Evolutionary conservation across 2,888 invertebrate genomes (phyloP).

Genomic region (Brachyptera putata): DNA sequence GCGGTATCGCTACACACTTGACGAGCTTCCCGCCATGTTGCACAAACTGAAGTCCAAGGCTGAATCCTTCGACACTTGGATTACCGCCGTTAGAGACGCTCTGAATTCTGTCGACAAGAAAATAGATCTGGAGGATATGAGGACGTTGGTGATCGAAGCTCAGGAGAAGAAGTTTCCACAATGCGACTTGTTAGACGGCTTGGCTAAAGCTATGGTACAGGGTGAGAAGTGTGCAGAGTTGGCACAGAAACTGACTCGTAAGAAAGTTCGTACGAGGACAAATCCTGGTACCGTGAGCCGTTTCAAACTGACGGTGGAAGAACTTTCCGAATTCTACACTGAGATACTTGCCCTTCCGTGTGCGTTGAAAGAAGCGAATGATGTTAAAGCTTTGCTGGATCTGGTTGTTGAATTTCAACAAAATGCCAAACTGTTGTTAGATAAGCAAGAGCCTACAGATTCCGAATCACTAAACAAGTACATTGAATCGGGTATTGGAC

Average conservation of each 20-base stretch:
- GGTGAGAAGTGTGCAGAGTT: constrained; percentile 90
- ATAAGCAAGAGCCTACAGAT: constrained; percentile 39
- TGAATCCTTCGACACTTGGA: constrained; percentile 90
- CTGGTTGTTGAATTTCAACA: constrained; percentile 71
- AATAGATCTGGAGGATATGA: constrained; percentile 55
- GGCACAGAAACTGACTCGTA: constrained; percentile 81
- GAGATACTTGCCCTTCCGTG: constrained; percentile 86
- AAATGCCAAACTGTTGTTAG: constrained; percentile 59
- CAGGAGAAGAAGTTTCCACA: constrained; percentile 72
- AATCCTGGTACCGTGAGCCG: constrained; percentile 41
- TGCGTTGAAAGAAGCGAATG: constrained; percentile 74
- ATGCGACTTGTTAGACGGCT: constrained; percentile 52
- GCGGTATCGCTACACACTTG: constrained; percentile 83
- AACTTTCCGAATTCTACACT: constrained; percentile 80
- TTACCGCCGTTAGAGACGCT: constrained; percentile 76
- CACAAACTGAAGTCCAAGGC: constrained; percentile 82
- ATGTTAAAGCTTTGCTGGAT: constrained; percentile 70
- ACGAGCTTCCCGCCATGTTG: constrained; percentile 88
- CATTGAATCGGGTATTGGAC: constrained; percentile 71
- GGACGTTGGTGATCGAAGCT: constrained; percentile 67
- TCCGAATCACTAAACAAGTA: constrained; percentile 67
- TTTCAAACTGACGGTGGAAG: constrained; percentile 81
- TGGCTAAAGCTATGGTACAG: constrained; percentile 71
- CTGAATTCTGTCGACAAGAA: constrained; percentile 43
- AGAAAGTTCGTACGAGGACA: constrained; percentile 75